Evolutionary conservation across 1,140 invertebrate species (phyloP).

Genomic region (Lysiphlebus fabarum): DNA sequence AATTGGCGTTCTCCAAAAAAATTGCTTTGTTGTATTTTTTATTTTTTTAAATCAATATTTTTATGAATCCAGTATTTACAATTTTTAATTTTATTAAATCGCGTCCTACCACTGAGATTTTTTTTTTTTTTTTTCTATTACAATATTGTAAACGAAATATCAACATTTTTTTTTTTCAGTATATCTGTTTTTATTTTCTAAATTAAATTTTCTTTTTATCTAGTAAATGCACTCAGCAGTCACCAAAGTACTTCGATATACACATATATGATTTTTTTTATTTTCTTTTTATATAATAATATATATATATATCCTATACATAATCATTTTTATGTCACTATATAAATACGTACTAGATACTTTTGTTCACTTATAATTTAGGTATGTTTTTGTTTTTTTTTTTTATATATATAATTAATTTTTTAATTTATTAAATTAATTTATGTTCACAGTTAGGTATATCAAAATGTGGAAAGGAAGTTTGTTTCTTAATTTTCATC

Average conservation of each 20-base stretch:
- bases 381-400: conserved; percentile 51
- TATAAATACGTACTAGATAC: conserved; percentile 54
- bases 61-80: neutral
- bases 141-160: too few relatives aligned
- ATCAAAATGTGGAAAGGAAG: conserved; percentile 54
- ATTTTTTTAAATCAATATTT: neutral
- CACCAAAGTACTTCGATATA: conserved; percentile 42
- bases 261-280: conserved; percentile 30
- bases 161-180: too few relatives aligned
- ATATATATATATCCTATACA: conserved; percentile 39
- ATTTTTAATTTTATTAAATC: neutral
- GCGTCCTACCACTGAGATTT: conserved; percentile 12
- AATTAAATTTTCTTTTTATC: conserved; percentile 21
- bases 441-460: conserved; percentile 44
- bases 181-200: neutral
- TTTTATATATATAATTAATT: conserved; percentile 30
- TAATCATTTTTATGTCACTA: conserved; percentile 48
- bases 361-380: conserved; percentile 51
- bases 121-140: neutral
- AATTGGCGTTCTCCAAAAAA: conserved; percentile 15
- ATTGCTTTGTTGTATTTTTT: conserved; percentile 1
- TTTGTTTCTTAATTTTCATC: conserved; percentile 25
- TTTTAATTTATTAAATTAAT: conserved; percentile 30
- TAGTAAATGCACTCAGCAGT: conserved; percentile 44
- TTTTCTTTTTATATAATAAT: conserved; percentile 39